Percentiles rank a stretch among this genome's conserved stretches.
Conservation (phyloP, 2,797 vertebrate genomes). For the Pristis pectinata region DNA sequence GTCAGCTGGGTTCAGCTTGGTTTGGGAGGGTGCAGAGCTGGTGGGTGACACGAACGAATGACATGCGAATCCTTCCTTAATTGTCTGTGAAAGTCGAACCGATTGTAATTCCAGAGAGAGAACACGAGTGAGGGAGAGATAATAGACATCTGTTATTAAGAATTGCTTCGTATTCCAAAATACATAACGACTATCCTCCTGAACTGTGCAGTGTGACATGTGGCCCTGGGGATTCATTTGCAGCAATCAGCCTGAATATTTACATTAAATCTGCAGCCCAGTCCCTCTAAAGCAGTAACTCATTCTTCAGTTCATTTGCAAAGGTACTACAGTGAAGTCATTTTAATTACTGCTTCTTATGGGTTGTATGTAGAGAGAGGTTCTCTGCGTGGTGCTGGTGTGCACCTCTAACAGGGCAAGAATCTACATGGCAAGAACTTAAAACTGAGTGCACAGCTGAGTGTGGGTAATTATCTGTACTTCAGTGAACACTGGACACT, state of each 20-base stretch:
- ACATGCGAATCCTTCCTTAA: background rate
- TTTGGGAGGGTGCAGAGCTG: background rate
- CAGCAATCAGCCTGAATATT: background rate
- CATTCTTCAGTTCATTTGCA: background rate
- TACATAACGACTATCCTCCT: no score
- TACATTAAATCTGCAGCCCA: background rate
- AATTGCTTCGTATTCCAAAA: background rate
- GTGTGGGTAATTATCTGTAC: background rate
- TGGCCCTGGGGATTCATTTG: background rate
- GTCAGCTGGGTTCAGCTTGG: background rate
- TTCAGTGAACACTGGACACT: background rate
- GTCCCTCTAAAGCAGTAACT: background rate
- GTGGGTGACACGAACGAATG: background rate
- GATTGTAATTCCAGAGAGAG: constrained; percentile 8
- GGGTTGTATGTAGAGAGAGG: background rate
- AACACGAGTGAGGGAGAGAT: background rate
- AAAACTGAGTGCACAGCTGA: no score
- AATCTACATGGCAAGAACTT: no score
- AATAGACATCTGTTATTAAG: background rate
- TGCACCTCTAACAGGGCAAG: background rate
- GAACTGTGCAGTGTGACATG: background rate
- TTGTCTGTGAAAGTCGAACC: background rate
- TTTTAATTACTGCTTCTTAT: background rate
- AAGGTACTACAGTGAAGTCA: background rate
- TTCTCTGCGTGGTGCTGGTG: no score